phyloP scores from a whole-genome alignment of 2,888 invertebrate species.

The Conomelus anceps region DNA sequence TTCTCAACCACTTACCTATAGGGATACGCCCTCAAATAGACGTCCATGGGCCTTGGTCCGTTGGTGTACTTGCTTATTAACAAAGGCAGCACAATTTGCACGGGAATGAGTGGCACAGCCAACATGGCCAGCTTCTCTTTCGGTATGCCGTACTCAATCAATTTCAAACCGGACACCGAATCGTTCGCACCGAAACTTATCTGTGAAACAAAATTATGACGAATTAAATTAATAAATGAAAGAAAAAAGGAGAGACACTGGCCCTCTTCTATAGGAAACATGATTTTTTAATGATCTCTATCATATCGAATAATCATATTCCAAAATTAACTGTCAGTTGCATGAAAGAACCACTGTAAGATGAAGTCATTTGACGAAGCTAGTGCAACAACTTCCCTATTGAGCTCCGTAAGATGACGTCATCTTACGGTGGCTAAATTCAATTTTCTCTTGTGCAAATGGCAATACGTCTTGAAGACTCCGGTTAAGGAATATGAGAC shows the following conservation, averaged over 20 bases:
- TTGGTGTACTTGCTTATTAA: conserved; percentile 75
- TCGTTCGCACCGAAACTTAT: conserved; percentile 94
- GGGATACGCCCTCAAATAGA: conserved; percentile 85
- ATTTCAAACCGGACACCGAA: conserved; percentile 86
- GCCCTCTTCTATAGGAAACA: too few relatives aligned
- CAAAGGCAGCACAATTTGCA: conserved; percentile 88
- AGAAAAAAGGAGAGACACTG: neutral
- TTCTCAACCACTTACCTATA: conserved; percentile 52
- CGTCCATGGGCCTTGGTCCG: conserved; percentile 80
- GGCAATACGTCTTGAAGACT: too few relatives aligned
- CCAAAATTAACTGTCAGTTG: too few relatives aligned
- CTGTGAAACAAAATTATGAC: conserved; percentile 46
- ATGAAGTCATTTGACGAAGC: too few relatives aligned
- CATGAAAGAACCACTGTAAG: too few relatives aligned
- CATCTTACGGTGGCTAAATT: too few relatives aligned
- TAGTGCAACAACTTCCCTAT: too few relatives aligned
- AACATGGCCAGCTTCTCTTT: conserved; percentile 90
- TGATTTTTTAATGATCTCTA: too few relatives aligned
- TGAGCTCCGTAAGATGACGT: too few relatives aligned
- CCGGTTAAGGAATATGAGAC: too few relatives aligned
- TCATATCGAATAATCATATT: too few relatives aligned
- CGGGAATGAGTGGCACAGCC: conserved; percentile 86
- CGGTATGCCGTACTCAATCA: conserved; percentile 93
- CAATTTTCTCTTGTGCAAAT: too few relatives aligned
- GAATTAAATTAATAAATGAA: neutral